Percentiles rank a stretch among this genome's conserved stretches.
Evolutionary conservation across 2,797 vertebrate genomes (phyloP).

Genomic region (Tenualosa ilisha): DNA sequence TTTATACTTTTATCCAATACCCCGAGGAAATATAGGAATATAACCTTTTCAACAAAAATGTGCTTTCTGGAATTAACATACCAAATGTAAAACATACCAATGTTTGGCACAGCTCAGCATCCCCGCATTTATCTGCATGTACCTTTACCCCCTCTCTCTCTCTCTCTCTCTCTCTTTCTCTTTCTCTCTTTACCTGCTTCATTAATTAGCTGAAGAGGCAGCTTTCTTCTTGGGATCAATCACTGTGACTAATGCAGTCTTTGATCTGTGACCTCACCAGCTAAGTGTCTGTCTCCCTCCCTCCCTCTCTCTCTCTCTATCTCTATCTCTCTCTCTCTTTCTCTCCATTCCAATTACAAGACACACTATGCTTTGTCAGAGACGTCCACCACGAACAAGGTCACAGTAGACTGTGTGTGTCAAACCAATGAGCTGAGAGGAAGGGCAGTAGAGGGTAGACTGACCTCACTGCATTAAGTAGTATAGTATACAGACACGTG

Average conservation of each 20-base stretch:
- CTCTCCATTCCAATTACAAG: conserved; percentile 11
- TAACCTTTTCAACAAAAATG: too few relatives aligned
- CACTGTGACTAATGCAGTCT: conserved; percentile 66
- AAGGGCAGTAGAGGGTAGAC: neutral
- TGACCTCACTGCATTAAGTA: conserved; percentile 18
- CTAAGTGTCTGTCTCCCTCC: conserved; percentile 26
- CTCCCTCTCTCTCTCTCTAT: conserved; percentile 31
- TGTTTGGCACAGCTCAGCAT: too few relatives aligned
- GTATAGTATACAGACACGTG: neutral
- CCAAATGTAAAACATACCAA: too few relatives aligned
- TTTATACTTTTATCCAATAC: too few relatives aligned
- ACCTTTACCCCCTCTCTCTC: neutral
- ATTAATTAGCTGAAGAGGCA: conserved; percentile 65
- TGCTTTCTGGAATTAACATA: too few relatives aligned
- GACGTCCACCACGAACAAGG: neutral
- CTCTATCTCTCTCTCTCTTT: conserved; percentile 43
- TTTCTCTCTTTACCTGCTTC: conserved; percentile 40
- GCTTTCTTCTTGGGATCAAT: conserved; percentile 67
- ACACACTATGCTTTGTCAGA: conserved; percentile 10
- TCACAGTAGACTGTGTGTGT: neutral
- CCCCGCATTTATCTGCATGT: too few relatives aligned
- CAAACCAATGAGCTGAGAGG: conserved; percentile 19
- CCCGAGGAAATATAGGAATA: too few relatives aligned
- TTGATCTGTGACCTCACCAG: conserved; percentile 66
- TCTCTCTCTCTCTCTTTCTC: conserved; percentile 39